Evolutionary conservation across 2,113 vertebrate species (phyloP), one percentile per base, ranked within the genome.

Genomic region (Pachycephala philippinensis): DNA sequence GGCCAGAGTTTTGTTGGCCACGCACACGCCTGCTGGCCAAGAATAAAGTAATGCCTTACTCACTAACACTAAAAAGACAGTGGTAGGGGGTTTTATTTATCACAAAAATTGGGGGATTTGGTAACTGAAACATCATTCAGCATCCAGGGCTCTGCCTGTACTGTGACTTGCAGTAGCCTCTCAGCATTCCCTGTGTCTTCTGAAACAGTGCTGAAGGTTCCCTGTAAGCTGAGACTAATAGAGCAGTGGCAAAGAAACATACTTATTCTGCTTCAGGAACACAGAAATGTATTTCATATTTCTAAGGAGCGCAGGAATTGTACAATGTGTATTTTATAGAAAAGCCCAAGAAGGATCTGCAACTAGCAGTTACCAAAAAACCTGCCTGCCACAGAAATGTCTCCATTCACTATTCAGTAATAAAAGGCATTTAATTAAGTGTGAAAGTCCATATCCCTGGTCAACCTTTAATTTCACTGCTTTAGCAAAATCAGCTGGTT

Each of bases 401-500:
- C 50, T 93, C 56, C 44, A n/a, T 37, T 77, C n/a, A 44, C 13
- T 79, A 31, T 84, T 78, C 65, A 47, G 49, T 63, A 59, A 84
- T 66, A 86, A 86, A 70, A 87, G 49, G 10, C 27, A 87, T 70
- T 90, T 92, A 60, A 88, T 87, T n/a, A 64, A 35, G 24, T 63
- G 27, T 63, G 30, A 74, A 42, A 80, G 59, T 39, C 37, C 52
- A 15, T n/a, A 71, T 42, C 49, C 24, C 39, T 33, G 16, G 50
- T 71, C 64, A 74, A 26, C 30, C 33, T 80, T 85, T 90, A 18
- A 35, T 45, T 76, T 83, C 22, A 79, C 44, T 65, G 20, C 39
- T 82, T 91, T 64, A 37, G 47, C 37, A 91, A 93, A 89, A 87
- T 49, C 40, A 79, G 13, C 44, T 70, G 28, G 19, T 78, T 71